These are phyloP conservation scores for Hydrocynus forskahlii DNA, from an alignment of 2,797 vertebrate genomes.

Conservation along the genomic window DNA sequence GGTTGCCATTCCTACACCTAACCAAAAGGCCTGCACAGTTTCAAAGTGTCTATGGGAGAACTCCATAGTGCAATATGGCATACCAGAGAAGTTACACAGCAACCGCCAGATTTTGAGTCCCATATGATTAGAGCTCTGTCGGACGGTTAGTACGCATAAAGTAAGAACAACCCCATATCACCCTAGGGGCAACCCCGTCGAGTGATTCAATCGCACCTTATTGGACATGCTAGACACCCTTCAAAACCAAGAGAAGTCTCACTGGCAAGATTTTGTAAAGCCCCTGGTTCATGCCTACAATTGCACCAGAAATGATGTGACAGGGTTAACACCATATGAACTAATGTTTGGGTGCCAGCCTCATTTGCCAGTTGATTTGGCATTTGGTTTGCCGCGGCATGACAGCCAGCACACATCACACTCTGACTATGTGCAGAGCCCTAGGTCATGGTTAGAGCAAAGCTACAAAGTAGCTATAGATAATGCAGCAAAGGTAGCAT, in stretches of 20 bases:
- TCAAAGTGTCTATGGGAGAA: not conserved
- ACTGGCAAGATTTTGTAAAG: not conserved
- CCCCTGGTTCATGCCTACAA: not conserved
- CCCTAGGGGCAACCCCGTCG: not conserved
- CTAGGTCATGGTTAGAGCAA: not conserved
- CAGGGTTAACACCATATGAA: not conserved
- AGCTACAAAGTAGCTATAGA: conserved; percentile 1
- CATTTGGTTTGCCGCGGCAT: not conserved
- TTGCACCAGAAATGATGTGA: not conserved
- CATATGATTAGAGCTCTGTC: not conserved
- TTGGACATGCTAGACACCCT: not conserved
- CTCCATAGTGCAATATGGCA: not conserved
- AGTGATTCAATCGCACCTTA: not conserved
- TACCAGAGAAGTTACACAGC: not conserved
- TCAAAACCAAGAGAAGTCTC: not conserved
- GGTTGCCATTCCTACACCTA: not conserved
- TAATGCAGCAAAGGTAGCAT: not conserved
- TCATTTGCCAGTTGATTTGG: not conserved
- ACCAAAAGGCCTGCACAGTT: not conserved
- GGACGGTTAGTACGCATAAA: not conserved
- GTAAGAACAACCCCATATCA: not conserved
- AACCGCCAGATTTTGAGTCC: not conserved
- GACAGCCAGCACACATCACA: not conserved
- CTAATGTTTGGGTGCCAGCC: not conserved
- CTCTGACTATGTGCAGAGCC: not conserved